Percentiles rank a stretch among this genome's conserved stretches.
phyloP scores from a whole-genome alignment of 2,113 vertebrate species.

The Cryptomyrus ogoouensis region DNA sequence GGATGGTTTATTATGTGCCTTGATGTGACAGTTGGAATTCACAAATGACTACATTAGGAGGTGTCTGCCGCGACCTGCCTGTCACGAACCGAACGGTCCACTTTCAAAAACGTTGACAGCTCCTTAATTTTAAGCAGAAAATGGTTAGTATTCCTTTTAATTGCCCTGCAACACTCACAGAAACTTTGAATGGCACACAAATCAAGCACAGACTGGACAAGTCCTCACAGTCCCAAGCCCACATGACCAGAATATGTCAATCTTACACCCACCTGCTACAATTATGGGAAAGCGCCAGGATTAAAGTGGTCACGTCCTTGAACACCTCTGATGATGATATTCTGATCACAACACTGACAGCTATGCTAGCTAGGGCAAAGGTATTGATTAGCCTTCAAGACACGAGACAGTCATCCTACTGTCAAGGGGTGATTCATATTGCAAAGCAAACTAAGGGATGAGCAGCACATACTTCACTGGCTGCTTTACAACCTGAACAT shows the following conservation, averaged over 20 bases:
- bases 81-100: background rate
- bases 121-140: background rate
- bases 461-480: constrained; percentile 9
- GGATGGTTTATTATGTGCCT: background rate
- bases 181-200: background rate
- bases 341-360: constrained; percentile 15
- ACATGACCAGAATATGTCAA: background rate
- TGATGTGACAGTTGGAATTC: background rate
- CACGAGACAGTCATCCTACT: constrained; percentile 31
- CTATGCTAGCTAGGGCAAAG: constrained; percentile 25
- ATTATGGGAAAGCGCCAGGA: background rate
- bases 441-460: constrained; percentile 34
- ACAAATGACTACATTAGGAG: background rate
- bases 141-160: background rate
- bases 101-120: background rate
- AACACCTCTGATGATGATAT: background rate
- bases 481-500: background rate
- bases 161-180: background rate
- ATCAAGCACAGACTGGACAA: background rate
- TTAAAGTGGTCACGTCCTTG: background rate
- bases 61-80: background rate
- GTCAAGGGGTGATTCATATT: constrained; percentile 41
- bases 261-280: background rate
- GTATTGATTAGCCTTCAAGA: constrained; percentile 39
- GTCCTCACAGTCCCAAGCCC: background rate